Conservation (phyloP, 2,797 vertebrate genomes). For the Crocidura indochinensis region DNA sequence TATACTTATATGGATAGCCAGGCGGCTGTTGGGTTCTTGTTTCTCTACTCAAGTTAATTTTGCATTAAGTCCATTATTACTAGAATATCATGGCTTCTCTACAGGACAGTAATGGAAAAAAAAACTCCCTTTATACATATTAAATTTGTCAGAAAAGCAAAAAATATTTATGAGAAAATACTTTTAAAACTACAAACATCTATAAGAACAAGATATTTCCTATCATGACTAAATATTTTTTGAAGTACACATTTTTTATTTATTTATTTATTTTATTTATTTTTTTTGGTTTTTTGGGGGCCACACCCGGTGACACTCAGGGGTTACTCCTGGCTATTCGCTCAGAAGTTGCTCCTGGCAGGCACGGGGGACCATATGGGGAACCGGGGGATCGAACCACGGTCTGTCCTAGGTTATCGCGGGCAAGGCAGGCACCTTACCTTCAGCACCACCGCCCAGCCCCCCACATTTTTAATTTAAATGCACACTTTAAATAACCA, state of each 20-base stretch:
- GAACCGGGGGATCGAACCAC: too few relatives aligned
- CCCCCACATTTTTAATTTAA: constrained; percentile 43
- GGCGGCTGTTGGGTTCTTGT: background rate
- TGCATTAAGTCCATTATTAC: background rate
- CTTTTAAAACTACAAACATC: constrained; percentile 44
- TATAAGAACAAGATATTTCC: background rate
- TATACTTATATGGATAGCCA: background rate
- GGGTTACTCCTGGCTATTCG: too few relatives aligned
- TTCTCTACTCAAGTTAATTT: constrained; percentile 5
- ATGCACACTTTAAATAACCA: constrained; percentile 49
- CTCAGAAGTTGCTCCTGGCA: too few relatives aligned
- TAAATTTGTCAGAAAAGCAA: constrained; percentile 41
- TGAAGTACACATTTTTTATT: constrained; percentile 12
- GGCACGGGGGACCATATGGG: too few relatives aligned
- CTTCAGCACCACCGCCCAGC: too few relatives aligned
- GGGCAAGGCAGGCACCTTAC: too few relatives aligned
- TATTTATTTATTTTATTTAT: too few relatives aligned
- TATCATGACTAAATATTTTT: constrained; percentile 49
- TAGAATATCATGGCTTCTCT: background rate
- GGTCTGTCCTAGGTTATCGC: too few relatives aligned
- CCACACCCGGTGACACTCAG: too few relatives aligned
- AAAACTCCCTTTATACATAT: constrained; percentile 11
- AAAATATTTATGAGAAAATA: constrained; percentile 55
- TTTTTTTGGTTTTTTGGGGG: too few relatives aligned
- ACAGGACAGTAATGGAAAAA: constrained; percentile 1